Evolutionary conservation across 2,888 invertebrate genomes (phyloP), one percentile per base, ranked within the genome.

Genomic region (Ferdinandea cuprea): DNA sequence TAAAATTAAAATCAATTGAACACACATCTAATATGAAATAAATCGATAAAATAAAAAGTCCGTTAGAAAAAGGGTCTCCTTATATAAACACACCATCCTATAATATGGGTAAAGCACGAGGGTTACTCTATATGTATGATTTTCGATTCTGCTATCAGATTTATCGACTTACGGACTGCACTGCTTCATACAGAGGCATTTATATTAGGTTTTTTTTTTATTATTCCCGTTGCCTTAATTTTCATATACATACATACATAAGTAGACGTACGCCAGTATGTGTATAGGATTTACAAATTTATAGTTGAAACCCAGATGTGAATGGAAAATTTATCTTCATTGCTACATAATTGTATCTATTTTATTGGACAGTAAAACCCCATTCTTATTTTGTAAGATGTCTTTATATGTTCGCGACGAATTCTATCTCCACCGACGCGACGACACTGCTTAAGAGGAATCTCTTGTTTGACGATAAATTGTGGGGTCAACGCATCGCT

Each of bases 331-430:
- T 52, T 77, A 78, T 83, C 56, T 78, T 61, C 50, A 83, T 83
- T 83, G 78, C 73, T 68, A 42, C 83, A 72, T 78, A 78, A 83
- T 83, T 78, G 78, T 68, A 54, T 78, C 72, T 65, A 50, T 68
- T 68, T 83, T 83, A 78, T 83, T 78, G 68, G 44, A 69, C 56
- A 63, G 68, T 78, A 78, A 83, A 81, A 77, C 54, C 6, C 28
- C 35, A 37, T 50, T 13, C 30, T 37, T 46, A 40, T 58, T n/a
- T 48, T 50, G 46, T 61, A 25, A 5, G 25, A 65, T 40, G 37
- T 44, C 8, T 65, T 42, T 50, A 19, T 74, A 52, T 79, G 52
- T 46, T 59, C 30, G 30, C 61, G 35, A 19, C 44, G 19, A 52
- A 28, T 48, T 56, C 25, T 25, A 13, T 17, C 21, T 44, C 44